Percentiles rank a stretch among this genome's conserved stretches.
phyloP scores from a whole-genome alignment of 2,888 invertebrate genomes.

The Hydriomena furcata region DNA sequence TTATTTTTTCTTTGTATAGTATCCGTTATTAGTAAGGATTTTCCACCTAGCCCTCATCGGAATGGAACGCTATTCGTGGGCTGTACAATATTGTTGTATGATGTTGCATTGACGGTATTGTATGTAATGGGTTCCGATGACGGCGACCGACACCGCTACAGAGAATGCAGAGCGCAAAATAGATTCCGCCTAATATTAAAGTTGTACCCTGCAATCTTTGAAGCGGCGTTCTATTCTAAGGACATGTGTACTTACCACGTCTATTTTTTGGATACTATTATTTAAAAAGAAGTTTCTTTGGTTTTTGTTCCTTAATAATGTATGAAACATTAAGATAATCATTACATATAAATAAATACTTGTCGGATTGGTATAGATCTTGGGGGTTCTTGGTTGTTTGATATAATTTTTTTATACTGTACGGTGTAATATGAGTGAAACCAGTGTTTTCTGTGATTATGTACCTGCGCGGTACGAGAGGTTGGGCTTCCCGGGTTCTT shows the following conservation, averaged over 20 bases:
- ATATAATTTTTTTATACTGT: conserved; percentile 74
- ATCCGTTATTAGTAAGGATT: conserved; percentile 62
- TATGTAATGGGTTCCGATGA: conserved; percentile 38
- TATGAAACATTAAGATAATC: conserved; percentile 77
- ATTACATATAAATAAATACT: conserved; percentile 78
- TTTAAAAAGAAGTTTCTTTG: conserved; percentile 75
- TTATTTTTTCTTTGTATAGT: conserved; percentile 73
- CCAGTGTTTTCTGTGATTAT: conserved; percentile 76
- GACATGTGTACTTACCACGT: conserved; percentile 74
- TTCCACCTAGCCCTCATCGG: conserved; percentile 63
- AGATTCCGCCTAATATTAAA: conserved; percentile 82
- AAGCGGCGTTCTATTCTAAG: conserved; percentile 66
- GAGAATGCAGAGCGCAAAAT: conserved; percentile 74
- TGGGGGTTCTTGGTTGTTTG: conserved; percentile 64
- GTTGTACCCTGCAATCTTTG: conserved; percentile 77
- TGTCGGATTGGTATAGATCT: conserved; percentile 61
- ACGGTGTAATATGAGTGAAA: conserved; percentile 62
- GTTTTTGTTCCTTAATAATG: conserved; percentile 84
- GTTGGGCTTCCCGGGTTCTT: conserved; percentile 60
- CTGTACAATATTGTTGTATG: conserved; percentile 41
- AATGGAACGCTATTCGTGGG: conserved; percentile 38
- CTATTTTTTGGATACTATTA: conserved; percentile 74
- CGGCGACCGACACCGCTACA: conserved; percentile 62
- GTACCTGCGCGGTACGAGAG: conserved; percentile 70
- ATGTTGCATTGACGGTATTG: conserved; percentile 35